phyloP scores from a whole-genome alignment of 2,113 vertebrate genomes.

The Lasiurus borealis region DNA sequence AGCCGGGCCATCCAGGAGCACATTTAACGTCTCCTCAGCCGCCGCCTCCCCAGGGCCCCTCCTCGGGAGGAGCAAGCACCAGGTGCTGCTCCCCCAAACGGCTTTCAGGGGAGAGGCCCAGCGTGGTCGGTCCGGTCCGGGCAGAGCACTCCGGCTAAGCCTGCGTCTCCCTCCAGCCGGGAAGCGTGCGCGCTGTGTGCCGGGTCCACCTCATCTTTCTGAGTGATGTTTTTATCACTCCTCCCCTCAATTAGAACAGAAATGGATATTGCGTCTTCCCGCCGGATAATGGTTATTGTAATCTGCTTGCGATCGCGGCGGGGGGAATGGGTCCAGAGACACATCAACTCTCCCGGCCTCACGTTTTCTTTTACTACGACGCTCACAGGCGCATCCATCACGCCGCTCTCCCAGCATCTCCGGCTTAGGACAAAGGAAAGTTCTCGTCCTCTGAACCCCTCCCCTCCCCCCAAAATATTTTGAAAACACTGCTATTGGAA shows the following conservation, averaged over 20 bases:
- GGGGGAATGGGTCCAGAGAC: conserved; percentile 90
- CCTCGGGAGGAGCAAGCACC: conserved; percentile 50
- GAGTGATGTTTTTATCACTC: conserved; percentile 92
- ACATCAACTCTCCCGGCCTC: conserved; percentile 90
- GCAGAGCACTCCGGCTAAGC: conserved; percentile 78
- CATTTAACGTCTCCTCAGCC: background rate
- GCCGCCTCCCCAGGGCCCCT: background rate
- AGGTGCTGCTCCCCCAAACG: conserved; percentile 58
- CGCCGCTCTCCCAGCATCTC: conserved; percentile 82
- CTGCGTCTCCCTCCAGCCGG: conserved; percentile 84
- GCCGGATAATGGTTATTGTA: conserved; percentile 92
- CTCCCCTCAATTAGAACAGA: conserved; percentile 91
- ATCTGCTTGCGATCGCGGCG: conserved; percentile 92
- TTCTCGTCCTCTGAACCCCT: conserved; percentile 84
- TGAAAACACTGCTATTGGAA: too few relatives aligned
- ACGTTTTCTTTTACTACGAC: conserved; percentile 89
- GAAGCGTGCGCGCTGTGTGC: conserved; percentile 86
- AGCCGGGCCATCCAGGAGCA: background rate
- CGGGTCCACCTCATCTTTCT: conserved; percentile 91
- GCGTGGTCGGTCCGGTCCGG: conserved; percentile 8
- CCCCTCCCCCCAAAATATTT: too few relatives aligned
- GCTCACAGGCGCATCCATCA: conserved; percentile 89
- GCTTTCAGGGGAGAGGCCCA: conserved; percentile 66
- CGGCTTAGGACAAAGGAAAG: conserved; percentile 87
- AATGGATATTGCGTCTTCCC: conserved; percentile 93